A percentile compares a stretch with the other conserved stretches of the same genome.
phyloP scores from a whole-genome alignment of 2,113 vertebrate genomes.

The Lagopus muta region DNA sequence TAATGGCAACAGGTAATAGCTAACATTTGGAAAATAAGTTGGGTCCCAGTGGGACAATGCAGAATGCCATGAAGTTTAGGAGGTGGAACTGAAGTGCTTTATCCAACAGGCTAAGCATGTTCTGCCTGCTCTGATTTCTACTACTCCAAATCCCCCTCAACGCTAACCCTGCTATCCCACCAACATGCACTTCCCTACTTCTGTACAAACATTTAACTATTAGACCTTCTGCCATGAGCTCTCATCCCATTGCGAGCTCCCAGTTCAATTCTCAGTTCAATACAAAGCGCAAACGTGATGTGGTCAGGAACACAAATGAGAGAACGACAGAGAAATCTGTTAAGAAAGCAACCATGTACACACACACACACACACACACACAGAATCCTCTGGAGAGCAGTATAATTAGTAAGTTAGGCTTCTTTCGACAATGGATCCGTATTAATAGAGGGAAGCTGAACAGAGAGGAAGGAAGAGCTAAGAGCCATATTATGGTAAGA shows the following conservation, averaged over 20 bases:
- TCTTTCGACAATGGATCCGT: not conserved
- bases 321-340: not conserved
- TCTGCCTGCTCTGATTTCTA: not conserved
- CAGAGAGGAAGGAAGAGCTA: not conserved
- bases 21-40: not conserved
- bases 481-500: not conserved
- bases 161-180: not conserved
- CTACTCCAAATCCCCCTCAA: not conserved
- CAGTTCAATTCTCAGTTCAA: not conserved
- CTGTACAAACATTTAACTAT: not conserved
- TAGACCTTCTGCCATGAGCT: not conserved
- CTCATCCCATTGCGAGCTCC: not conserved
- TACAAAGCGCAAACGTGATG: not conserved
- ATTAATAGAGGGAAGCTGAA: not conserved
- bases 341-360: not conserved
- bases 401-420: not conserved
- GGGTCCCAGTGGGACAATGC: not conserved
- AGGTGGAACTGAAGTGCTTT: not conserved
- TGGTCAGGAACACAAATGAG: not conserved
- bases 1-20: not conserved
- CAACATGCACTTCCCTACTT: accelerated
- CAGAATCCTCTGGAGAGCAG: not conserved
- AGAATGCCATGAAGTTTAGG: not conserved
- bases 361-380: not conserved
- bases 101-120: not conserved